Base-by-base conservation (phyloP, 2,797 vertebrate genomes). In the Gephyroberyx darwinii region DNA sequence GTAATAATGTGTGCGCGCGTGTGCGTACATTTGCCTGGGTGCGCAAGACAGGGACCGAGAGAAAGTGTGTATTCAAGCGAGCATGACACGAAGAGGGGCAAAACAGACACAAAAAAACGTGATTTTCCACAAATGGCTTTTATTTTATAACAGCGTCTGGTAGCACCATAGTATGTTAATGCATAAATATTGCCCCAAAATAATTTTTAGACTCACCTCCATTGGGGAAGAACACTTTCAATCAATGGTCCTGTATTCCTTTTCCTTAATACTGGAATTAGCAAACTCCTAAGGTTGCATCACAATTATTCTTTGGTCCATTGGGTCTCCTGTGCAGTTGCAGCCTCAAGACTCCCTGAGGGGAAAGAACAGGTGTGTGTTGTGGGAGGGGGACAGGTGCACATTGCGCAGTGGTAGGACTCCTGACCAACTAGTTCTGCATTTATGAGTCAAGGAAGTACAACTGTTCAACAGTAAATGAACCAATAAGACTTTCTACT, bases 311-410 rank as follows among this genome's bases (percentile, higher is more conserved):
- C 64, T 50, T 47, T 61, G 58, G 71, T 86, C 84, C 86, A 75
- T 17, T 83, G 85, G 89, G 85, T 90, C 77, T 81, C 71, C 67
- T 69, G 73, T 86, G 83, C 85, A 86, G 80, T 84, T 90, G 86
- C 79, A 48, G 75, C 82, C 84, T 86, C 70, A 79, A 74, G 83
- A 87, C 89, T 83, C 90, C 82, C 67, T 86, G 82, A 79, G 80
- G 66, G 47, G 8, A 60, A 37, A 69, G 77, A 87, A 85, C 82
- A 89, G 77, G 77, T 89, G 90, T 86, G 31, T 62, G 59, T 72
- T 45, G 60, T 61, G 65, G 68, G 58, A 19, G 67, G 71, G 69
- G 52, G 84, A 77, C 71, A 84, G 84, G 84, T 86, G 87, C 72
- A 78, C 55, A 54, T 69, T 71, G 22, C 39, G 58, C 59, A 26